Percentiles rank a stretch among this genome's conserved stretches.
These are phyloP conservation scores for Stegostoma tigrinum DNA, from an alignment of 2,113 vertebrate genomes.

Conservation along the genomic window DNA sequence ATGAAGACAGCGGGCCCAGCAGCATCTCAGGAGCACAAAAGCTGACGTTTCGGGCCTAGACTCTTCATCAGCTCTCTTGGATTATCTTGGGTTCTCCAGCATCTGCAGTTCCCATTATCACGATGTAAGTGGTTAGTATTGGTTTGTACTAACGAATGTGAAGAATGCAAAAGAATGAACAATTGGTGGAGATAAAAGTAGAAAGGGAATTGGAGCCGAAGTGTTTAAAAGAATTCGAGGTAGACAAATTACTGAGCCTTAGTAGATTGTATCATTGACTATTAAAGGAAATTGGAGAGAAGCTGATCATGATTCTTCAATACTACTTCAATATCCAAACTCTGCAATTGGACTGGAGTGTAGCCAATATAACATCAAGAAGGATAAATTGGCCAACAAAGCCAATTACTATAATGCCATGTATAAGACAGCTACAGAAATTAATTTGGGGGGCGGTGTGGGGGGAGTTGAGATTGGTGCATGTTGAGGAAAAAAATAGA, in stretches of 20 bases:
- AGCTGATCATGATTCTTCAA: background rate
- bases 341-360: background rate
- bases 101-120: too few species aligned
- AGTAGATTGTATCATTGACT: background rate
- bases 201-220: background rate
- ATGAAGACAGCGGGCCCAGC: too few species aligned
- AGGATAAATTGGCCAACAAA: background rate
- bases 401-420: background rate
- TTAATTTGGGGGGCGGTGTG: background rate
- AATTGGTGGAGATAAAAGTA: background rate
- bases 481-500: background rate
- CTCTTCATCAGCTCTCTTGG: too few species aligned
- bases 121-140: background rate
- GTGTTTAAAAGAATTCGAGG: background rate
- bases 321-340: background rate
- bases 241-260: background rate
- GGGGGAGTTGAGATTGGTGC: background rate
- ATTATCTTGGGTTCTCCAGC: too few species aligned
- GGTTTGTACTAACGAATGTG: background rate
- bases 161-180: background rate
- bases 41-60: too few species aligned
- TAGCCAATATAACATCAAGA: background rate
- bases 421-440: background rate
- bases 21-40: too few species aligned
- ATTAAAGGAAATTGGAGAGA: background rate